These are phyloP conservation scores for Lindbergichthys nudifrons DNA, from an alignment of 2,797 vertebrate genomes.

Conservation along the genomic window DNA sequence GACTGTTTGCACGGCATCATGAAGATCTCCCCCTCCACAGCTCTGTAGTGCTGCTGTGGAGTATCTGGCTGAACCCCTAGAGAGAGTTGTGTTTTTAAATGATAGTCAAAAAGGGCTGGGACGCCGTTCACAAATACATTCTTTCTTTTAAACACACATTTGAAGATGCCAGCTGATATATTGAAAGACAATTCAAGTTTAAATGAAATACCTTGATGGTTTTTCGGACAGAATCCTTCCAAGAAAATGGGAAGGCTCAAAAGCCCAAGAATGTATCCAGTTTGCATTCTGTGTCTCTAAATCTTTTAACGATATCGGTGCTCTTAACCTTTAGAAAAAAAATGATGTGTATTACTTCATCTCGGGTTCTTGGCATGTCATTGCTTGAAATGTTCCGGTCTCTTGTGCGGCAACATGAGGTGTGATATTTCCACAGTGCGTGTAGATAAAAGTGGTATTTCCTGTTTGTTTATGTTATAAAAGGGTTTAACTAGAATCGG, in stretches of 20 bases:
- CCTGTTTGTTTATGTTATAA: conserved; percentile 42
- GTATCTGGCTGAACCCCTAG: conserved; percentile 37
- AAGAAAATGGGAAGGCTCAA: conserved; percentile 29
- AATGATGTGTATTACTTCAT: not conserved
- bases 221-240: conserved; percentile 45
- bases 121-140: not conserved
- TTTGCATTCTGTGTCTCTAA: conserved; percentile 34
- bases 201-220: conserved; percentile 47
- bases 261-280: conserved; percentile 22
- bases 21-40: conserved; percentile 70
- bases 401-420: not conserved
- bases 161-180: not conserved
- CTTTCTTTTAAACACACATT: conserved; percentile 20
- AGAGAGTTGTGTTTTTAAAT: conserved; percentile 15
- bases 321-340: not conserved
- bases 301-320: not conserved
- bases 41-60: conserved; percentile 58
- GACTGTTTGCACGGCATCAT: conserved; percentile 52
- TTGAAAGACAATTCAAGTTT: not conserved
- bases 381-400: not conserved
- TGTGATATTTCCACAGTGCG: conserved; percentile 7
- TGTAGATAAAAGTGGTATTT: conserved; percentile 33
- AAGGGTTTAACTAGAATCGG: conserved; percentile 19
- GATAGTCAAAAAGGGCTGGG: not conserved
- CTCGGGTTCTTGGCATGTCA: not conserved